Base-by-base conservation (phyloP, 2,797 vertebrate species). In the Dallia pectoralis region DNA sequence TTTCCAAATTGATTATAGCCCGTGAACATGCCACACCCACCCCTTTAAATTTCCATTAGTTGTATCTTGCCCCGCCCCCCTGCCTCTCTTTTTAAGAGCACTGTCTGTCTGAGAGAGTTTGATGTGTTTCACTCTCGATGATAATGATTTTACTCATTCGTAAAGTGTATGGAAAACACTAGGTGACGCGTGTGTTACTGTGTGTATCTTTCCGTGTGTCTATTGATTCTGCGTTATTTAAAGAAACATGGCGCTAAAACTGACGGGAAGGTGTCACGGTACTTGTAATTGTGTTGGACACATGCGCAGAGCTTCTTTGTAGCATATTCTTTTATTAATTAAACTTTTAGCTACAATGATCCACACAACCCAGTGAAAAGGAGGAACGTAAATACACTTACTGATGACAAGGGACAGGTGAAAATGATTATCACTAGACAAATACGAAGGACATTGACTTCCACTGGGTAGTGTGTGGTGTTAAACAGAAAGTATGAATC, bases 1-100 rank as follows among this genome's bases (percentile, higher is more conserved):
- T 89, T 88, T 90, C 53, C 84, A 89, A n/a, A 91, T 90, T 82
- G 79, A 88, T 91, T 86, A 85, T 80, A 83, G 80, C 85, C 79
- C 79, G 69, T 79, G 73, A 84, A 85, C 85, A 85, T 83, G 79
- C 81, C 79, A 77, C 48, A 3, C 85, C 82, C 74, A 70, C 71
- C 75, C 67, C 71, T 16, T 49, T 11, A 62, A 2, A 63, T 69
- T 33, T 64, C 67, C 59, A 18, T 65, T 36, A 14, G 30, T 30
- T 73, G 33, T n/a, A 1, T 27, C 63, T 83, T 74, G 74, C 53
- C 61, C 12, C n/a, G 6, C 70, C 76, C 79, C 76, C 77, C 77
- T 78, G 82, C 69, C 72, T 36, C 74, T 83, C 85, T 83, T 82
- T 86, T 87, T 84, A 84, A 82, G 82, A 82, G 77, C 69, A 64